Evolutionary conservation across 1,140 invertebrate genomes (phyloP).

Genomic region (Drosophila ogumai): DNA sequence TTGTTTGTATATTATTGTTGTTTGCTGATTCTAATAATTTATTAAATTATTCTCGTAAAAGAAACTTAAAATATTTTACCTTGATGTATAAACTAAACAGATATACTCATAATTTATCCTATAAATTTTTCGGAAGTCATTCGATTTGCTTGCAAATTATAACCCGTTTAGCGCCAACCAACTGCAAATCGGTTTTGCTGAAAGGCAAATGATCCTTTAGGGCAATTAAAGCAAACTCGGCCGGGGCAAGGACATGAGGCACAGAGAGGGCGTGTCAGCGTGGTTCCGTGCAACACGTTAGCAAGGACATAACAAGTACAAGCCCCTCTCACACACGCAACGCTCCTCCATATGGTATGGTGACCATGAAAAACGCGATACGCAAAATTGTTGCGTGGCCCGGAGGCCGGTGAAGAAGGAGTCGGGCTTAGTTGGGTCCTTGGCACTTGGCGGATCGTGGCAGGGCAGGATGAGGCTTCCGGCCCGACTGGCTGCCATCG

Average conservation of each 20-base stretch:
- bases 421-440: constrained; percentile 24
- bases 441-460: constrained; percentile 9
- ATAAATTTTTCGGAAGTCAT: background rate
- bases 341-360: constrained; percentile 18
- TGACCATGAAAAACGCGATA: constrained; percentile 43
- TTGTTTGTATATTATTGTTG: background rate
- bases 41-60: background rate
- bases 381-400: constrained; percentile 43
- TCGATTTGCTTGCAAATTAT: background rate
- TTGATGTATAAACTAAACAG: background rate
- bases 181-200: constrained; percentile 7
- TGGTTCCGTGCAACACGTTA: constrained; percentile 41
- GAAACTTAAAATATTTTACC: background rate
- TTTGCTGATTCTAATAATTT: no score
- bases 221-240: constrained; percentile 21
- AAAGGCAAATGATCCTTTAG: constrained; percentile 11
- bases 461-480: constrained; percentile 11
- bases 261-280: background rate
- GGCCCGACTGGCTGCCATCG: constrained; percentile 13
- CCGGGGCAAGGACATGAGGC: background rate
- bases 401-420: constrained; percentile 16
- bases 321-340: constrained; percentile 13
- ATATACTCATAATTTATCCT: background rate
- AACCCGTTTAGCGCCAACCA: background rate
- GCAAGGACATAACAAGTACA: constrained; percentile 40